Percentiles rank a stretch among this genome's conserved stretches.
Evolutionary conservation across 2,888 invertebrate species (phyloP).

Genomic region (Synergus umbraculus): DNA sequence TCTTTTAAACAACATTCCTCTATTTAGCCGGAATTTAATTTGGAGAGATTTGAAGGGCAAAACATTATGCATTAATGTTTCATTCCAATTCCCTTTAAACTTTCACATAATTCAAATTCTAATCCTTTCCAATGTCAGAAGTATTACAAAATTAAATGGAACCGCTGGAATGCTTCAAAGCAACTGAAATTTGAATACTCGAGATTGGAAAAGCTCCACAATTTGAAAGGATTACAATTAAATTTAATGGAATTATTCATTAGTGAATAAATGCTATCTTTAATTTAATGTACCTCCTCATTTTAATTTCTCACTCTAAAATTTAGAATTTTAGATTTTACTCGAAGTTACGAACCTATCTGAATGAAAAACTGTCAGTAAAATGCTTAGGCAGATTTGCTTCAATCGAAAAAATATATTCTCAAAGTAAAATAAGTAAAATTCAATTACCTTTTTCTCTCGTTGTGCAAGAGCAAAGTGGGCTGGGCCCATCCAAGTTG

Average conservation of each 20-base stretch:
- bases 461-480: conserved; percentile 70
- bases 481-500: conserved; percentile 68
- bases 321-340: too few relatives aligned
- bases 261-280: background rate
- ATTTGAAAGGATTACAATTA: background rate
- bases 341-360: too few relatives aligned
- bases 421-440: background rate
- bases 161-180: background rate
- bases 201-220: too few relatives aligned
- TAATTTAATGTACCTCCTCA: background rate
- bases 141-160: background rate
- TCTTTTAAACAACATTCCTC: background rate
- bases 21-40: background rate
- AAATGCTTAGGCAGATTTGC: too few relatives aligned
- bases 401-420: too few relatives aligned
- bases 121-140: background rate
- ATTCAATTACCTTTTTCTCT: conserved; percentile 71
- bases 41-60: background rate
- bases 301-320: background rate
- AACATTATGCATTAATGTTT: background rate
- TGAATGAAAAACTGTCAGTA: too few relatives aligned
- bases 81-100: background rate
- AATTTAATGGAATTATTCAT: background rate
- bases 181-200: background rate
- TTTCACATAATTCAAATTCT: background rate